Percentiles rank a stretch among this genome's conserved stretches.
Evolutionary conservation across 2,888 invertebrate genomes (phyloP).

Genomic region (Kryphioiulus occultus): DNA sequence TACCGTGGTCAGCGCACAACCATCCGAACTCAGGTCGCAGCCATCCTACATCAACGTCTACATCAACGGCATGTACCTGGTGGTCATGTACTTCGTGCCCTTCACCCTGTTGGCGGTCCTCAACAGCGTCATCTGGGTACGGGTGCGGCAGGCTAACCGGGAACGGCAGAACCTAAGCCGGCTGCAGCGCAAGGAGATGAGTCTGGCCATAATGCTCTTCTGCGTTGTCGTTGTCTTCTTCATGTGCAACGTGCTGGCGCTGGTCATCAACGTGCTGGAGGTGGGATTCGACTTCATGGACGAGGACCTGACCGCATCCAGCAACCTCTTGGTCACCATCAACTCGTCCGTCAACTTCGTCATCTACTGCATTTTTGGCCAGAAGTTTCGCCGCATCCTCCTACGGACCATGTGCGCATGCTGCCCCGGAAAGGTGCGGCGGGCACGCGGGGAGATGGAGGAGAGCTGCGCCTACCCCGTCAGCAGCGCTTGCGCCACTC

Average conservation of each 20-base stretch:
- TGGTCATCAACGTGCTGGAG: slow-evolving; percentile 86
- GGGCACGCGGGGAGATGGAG: slow-evolving; percentile 39
- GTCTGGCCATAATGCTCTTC: slow-evolving; percentile 92
- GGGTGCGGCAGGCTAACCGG: slow-evolving; percentile 87
- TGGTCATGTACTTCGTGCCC: slow-evolving; percentile 93
- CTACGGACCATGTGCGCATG: slow-evolving; percentile 64
- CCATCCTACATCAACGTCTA: slow-evolving; percentile 80
- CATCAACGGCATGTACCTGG: slow-evolving; percentile 92
- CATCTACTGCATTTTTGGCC: slow-evolving; percentile 97
- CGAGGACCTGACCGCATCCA: slow-evolving; percentile 67
- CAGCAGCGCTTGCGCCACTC: slow-evolving; percentile 19
- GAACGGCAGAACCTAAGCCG: slow-evolving; percentile 89
- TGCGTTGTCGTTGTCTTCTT: slow-evolving; percentile 95
- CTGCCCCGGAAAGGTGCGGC: background rate
- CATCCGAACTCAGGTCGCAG: slow-evolving; percentile 74
- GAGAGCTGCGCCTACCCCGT: slow-evolving; percentile 45
- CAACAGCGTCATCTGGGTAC: slow-evolving; percentile 88
- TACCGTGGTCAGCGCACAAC: slow-evolving; percentile 61
- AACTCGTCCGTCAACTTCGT: slow-evolving; percentile 98
- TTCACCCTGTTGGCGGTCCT: slow-evolving; percentile 86
- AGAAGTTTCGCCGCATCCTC: slow-evolving; percentile 91
- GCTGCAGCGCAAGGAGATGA: slow-evolving; percentile 89
- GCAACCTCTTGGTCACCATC: slow-evolving; percentile 92
- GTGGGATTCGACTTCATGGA: slow-evolving; percentile 74
- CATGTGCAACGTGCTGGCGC: slow-evolving; percentile 85